Conservation (phyloP, 2,797 vertebrate genomes). For the Cephalopachus bancanus region DNA sequence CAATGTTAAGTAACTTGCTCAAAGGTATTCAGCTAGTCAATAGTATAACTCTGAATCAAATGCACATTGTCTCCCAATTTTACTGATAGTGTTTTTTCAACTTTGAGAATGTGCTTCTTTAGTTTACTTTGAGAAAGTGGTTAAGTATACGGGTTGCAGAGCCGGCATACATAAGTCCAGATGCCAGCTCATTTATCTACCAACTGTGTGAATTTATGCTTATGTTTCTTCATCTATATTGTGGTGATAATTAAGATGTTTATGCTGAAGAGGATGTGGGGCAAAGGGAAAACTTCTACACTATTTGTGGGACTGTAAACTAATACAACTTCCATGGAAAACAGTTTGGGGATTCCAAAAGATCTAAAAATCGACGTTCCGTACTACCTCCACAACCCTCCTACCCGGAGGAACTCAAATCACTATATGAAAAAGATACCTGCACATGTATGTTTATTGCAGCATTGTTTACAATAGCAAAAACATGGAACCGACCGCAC, state of each 20-base stretch:
- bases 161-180: not conserved
- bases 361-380: no score
- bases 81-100: not conserved
- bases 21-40: not conserved
- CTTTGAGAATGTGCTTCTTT: not conserved
- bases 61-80: not conserved
- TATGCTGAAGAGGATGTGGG: no score
- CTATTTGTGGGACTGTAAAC: no score
- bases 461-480: no score
- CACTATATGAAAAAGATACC: no score
- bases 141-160: not conserved
- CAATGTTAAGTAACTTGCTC: not conserved
- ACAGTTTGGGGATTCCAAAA: no score
- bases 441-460: no score
- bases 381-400: no score
- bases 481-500: no score
- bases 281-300: no score
- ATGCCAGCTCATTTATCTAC: slow-evolving; percentile 25
- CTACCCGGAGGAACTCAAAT: no score
- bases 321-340: no score
- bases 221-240: not conserved
- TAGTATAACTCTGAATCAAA: not conserved
- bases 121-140: not conserved
- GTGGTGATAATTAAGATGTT: not conserved
- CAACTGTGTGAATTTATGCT: not conserved